Evolutionary conservation across 2,888 invertebrate species (phyloP).

Genomic region (Trachelus tabidus): DNA sequence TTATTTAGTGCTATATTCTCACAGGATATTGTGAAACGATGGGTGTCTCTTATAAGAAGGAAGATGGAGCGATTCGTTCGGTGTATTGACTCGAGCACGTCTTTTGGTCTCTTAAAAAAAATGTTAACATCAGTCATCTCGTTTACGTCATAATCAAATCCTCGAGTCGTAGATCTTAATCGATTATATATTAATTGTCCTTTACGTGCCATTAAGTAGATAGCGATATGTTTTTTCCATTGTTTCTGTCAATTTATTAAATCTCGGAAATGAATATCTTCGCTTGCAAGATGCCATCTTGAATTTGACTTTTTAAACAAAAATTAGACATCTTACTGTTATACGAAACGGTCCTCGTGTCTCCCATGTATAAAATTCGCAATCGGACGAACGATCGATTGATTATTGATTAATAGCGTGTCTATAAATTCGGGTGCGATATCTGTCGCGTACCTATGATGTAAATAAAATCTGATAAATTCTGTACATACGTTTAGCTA

Average conservation of each 20-base stretch:
- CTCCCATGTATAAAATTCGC: not conserved
- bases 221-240: constrained; percentile 3
- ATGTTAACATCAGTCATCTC: constrained; percentile 4
- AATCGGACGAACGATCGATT: not conserved
- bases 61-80: not conserved
- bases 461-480: not conserved
- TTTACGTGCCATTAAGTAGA: constrained; percentile 16
- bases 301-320: not conserved
- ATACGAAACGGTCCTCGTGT: not conserved
- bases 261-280: not conserved
- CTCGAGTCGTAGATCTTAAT: constrained; percentile 20
- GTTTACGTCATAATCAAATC: constrained; percentile 20
- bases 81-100: not conserved
- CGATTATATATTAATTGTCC: constrained; percentile 5
- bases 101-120: not conserved
- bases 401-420: not conserved
- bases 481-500: not conserved
- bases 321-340: not conserved
- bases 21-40: not conserved
- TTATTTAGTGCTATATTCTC: not conserved
- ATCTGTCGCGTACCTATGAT: not conserved
- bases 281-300: not conserved
- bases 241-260: not conserved
- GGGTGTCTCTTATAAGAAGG: not conserved
- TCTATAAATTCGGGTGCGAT: not conserved